Base-by-base conservation (phyloP, 2,888 invertebrate genomes). In the Apoda limacodes region DNA sequence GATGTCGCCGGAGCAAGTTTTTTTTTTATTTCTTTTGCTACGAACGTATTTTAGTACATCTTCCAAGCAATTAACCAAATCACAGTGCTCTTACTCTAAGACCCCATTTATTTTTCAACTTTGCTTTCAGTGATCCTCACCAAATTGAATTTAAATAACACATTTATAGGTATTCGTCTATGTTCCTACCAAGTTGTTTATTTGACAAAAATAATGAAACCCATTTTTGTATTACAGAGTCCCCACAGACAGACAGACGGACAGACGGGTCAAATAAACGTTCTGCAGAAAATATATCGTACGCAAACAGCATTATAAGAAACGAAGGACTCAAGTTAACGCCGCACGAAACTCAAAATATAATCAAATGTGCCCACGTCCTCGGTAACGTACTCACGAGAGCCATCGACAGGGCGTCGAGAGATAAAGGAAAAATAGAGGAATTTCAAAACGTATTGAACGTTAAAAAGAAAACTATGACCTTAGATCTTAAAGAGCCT, bases 291-390 rank as follows among this genome's bases (percentile, higher is more conserved):
- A 53, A 64, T 40, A 34, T 59, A 1, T 57, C 54, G 7, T 55
- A 63, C 2, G 48, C 75, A 3, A 65, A 61, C 44, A 55, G 57
- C 32, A 59, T 74, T 3, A 67, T 76, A 2, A 41, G 67, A 1
- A 60, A 60, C 22, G 75, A 74, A 32, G 80, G 78, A 0, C 40
- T 80, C 0, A 65, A 61, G 9, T 40, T 80, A 1, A 70, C 75
- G 0, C 67, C 76, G 0, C 44, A 69, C 1, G 80, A 78, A 26
- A 72, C 80, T 0, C 75, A 74, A 29, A 70, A 64, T 37, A 65
- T 78, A 0, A 68, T 78, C 3, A 74, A 75, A 52, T 78, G 78
- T 45, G 71, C 78, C 0, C 80, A 76, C 25, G 55, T 76, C 2
- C 47, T 80, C 0, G 71, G 74, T 2, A 68, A 57, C 20, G 75